Evolutionary conservation across 2,797 vertebrate genomes (phyloP), one percentile per base, ranked within the genome.

Genomic region (Nyctibius grandis): DNA sequence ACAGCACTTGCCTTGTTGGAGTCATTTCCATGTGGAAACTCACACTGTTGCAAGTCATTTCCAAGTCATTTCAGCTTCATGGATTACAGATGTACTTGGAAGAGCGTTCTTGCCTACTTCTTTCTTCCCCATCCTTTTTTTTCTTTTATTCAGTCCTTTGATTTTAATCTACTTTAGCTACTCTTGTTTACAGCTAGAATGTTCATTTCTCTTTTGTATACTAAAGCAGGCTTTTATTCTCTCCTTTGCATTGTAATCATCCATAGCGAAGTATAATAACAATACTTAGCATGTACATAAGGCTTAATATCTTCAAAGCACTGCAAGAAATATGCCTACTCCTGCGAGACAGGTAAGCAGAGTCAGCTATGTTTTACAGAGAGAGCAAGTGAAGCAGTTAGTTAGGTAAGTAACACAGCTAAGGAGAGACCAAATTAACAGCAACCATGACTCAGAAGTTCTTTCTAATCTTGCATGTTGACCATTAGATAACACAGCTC

Each of bases 141-240:
- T 63, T 13, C 48, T 63, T 85, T 45, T 59, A 42, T 59, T 85
- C 78, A 76, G 28, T 63, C 45, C 77, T 69, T 38, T 56, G 45
- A 44, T 47, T 85, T 93, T 90, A 75, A 54, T 5, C 54, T 78
- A 50, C 21, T 23, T 61, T 85, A 50, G 9, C 50, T 79, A 33
- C 54, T 70, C 59, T 80, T 85, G 76, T 96, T 96, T 88, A 79
- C 75, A 95, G 51, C 47, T 65, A 69, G n/a, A 90, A 63, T 33
- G 45, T 84, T 89, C 31, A 51, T 80, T 83, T 73, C 25, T 92
- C 34, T 93, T 96, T 89, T 23, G 60, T 53, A 15, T 78, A 91
- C 85, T 82, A 57, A 69, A 89, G 34, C 21, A 85, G 34, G 33
- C 36, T 93, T 90, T 79, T 93, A 64, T 80, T 87, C 42, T 65